Conservation (phyloP, 2,113 vertebrate species). For the Phaethon lepturus region DNA sequence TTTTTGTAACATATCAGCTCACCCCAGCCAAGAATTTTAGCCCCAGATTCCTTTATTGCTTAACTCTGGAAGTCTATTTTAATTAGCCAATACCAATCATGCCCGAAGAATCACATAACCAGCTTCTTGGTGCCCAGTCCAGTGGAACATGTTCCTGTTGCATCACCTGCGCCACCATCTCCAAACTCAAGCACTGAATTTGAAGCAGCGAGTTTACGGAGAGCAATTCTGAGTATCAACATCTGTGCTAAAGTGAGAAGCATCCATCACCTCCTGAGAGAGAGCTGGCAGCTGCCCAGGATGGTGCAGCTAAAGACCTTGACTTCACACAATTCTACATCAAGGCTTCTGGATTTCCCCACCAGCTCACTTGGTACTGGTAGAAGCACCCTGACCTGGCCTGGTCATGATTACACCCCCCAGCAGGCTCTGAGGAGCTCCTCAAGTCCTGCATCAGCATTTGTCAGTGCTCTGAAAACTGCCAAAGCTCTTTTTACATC, state of each 20-base stretch:
- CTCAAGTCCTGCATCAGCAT: not conserved
- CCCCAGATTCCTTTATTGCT: not conserved
- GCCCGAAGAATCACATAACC: not conserved
- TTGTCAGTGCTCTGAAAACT: not conserved
- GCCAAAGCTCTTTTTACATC: not conserved
- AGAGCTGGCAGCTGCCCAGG: too few relatives aligned
- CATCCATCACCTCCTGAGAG: not conserved
- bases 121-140: not conserved
- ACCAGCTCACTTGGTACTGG: not conserved
- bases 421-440: not conserved
- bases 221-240: not conserved
- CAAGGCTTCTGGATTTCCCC: not conserved
- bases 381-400: not conserved
- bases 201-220: not conserved
- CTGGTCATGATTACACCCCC: not conserved
- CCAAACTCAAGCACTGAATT: not conserved
- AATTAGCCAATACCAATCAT: not conserved
- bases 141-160: not conserved
- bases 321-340: not conserved
- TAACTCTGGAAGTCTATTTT: not conserved
- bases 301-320: not conserved
- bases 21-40: not conserved
- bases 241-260: not conserved
- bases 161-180: not conserved
- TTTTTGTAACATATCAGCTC: not conserved